A percentile compares a stretch with the other conserved stretches of the same genome.
Conservation (phyloP, 2,113 vertebrate genomes). For the Sphyrna mokarran region DNA sequence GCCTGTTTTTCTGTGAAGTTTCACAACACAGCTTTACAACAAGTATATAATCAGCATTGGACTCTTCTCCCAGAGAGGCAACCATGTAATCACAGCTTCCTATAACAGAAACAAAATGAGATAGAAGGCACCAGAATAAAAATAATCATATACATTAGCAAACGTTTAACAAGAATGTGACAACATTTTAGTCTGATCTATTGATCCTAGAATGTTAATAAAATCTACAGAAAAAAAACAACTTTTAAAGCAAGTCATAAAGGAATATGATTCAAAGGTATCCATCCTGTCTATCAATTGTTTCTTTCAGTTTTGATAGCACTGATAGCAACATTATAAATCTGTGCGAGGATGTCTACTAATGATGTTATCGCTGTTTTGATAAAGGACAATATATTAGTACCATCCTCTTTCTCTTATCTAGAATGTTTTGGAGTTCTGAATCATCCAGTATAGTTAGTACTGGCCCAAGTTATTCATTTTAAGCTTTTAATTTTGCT, state of each 20-base stretch:
- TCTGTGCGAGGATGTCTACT: background rate
- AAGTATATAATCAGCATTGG: background rate
- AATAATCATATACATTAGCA: constrained; percentile 1
- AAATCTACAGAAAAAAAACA: background rate
- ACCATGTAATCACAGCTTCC: background rate
- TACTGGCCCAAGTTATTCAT: background rate
- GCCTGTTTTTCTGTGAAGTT: background rate
- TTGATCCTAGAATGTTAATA: background rate
- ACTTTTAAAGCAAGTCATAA: background rate
- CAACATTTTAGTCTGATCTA: background rate
- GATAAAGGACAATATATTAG: background rate
- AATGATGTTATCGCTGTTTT: background rate
- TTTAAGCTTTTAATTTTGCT: background rate
- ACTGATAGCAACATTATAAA: background rate
- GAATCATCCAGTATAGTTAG: background rate
- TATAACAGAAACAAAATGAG: background rate
- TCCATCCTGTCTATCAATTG: background rate
- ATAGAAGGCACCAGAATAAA: background rate
- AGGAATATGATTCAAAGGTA: background rate
- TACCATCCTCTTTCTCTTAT: background rate
- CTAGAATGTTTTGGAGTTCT: background rate
- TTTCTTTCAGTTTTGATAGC: background rate
- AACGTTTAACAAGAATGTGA: background rate
- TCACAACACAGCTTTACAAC: background rate
- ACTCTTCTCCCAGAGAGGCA: background rate